Evolutionary conservation across 2,113 vertebrate genomes (phyloP).

Genomic region (Anguilla rostrata): DNA sequence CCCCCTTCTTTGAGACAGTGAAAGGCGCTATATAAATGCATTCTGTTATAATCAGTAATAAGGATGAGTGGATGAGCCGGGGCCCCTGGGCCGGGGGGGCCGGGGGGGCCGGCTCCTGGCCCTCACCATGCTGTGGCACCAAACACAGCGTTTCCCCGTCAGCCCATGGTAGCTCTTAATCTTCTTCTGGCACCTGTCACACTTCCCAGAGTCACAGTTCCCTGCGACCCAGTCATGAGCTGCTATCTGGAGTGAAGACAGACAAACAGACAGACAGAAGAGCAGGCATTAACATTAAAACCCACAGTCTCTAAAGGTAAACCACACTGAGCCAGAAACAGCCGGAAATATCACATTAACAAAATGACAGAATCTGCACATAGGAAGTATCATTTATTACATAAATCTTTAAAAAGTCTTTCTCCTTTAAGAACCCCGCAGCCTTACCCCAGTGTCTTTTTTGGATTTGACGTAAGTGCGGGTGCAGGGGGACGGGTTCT

Average conservation of each 20-base stretch:
- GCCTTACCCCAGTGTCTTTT: constrained; percentile 81
- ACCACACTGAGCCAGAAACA: not conserved
- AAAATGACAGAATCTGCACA: not conserved
- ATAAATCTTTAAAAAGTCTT: not conserved
- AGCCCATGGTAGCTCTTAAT: constrained; percentile 70
- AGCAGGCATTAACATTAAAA: constrained; percentile 1
- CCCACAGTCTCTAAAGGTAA: not conserved
- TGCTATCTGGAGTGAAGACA: constrained; percentile 61
- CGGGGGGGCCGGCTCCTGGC: not conserved
- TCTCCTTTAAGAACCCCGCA: not conserved
- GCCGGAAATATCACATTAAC: not conserved
- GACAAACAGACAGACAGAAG: constrained; percentile 27
- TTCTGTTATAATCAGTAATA: not conserved
- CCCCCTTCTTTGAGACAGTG: too few relatives aligned
- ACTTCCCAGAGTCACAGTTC: constrained; percentile 78
- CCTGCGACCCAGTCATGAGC: constrained; percentile 82
- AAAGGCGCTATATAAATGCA: too few relatives aligned
- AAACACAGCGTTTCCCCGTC: constrained; percentile 81
- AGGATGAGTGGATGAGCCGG: not conserved
- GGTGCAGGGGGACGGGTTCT: constrained; percentile 74
- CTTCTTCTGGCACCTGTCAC: constrained; percentile 84
- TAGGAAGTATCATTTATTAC: not conserved
- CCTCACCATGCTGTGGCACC: constrained; percentile 86
- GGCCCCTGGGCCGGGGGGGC: not conserved
- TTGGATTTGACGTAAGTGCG: constrained; percentile 85